phyloP scores from a whole-genome alignment of 1,140 invertebrate species.

The Sitophilus oryzae region DNA sequence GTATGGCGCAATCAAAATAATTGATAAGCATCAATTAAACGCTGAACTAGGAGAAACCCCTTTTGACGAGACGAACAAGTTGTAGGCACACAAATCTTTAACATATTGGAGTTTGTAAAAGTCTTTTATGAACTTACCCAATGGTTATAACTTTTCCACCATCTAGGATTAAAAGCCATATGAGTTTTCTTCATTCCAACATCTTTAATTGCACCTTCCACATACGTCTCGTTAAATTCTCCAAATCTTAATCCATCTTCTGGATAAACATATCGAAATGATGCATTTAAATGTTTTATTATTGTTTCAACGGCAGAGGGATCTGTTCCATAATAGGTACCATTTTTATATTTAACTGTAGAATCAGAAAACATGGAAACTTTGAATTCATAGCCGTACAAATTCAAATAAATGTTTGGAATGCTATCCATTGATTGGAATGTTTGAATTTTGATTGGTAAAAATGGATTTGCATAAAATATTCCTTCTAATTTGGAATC shows the following conservation, averaged over 20 bases:
- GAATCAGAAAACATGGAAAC: not conserved
- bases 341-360: not conserved
- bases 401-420: not conserved
- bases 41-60: too few relatives aligned
- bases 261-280: not conserved
- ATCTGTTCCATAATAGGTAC: not conserved
- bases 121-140: too few relatives aligned
- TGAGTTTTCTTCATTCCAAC: not conserved
- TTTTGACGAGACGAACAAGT: too few relatives aligned
- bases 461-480: not conserved
- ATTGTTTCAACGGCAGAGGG: not conserved
- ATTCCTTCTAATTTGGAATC: not conserved
- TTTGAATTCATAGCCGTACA: not conserved
- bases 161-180: not conserved
- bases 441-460: not conserved
- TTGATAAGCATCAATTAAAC: too few relatives aligned
- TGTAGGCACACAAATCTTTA: too few relatives aligned
- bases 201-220: not conserved
- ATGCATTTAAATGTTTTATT: not conserved
- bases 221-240: not conserved
- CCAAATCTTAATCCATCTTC: not conserved
- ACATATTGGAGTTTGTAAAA: too few relatives aligned
- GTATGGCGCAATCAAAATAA: too few relatives aligned
- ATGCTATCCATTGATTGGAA: not conserved
- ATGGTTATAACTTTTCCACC: not conserved